phyloP scores from a whole-genome alignment of 2,888 invertebrate genomes.

The Tricholauxania praeusta region DNA sequence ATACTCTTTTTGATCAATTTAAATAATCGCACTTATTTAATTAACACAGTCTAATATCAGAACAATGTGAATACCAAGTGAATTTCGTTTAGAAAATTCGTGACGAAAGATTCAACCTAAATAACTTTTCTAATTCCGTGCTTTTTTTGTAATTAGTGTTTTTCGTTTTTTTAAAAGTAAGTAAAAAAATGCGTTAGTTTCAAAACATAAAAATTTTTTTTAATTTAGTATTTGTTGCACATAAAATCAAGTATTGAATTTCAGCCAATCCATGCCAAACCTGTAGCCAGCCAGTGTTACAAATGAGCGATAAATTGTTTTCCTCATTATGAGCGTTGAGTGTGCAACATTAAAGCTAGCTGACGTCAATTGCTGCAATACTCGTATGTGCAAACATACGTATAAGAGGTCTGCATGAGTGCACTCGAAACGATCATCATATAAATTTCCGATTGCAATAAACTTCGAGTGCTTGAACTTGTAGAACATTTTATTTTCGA shows the following conservation, averaged over 20 bases:
- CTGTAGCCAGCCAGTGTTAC: constrained; percentile 50
- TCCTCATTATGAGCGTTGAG: constrained; percentile 34
- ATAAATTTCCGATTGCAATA: too few species aligned
- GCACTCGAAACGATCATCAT: too few species aligned
- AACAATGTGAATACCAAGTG: constrained; percentile 46
- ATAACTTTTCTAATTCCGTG: constrained; percentile 2
- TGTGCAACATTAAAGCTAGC: neutral
- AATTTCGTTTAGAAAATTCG: too few species aligned
- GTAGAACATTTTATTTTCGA: too few species aligned
- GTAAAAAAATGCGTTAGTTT: constrained; percentile 55
- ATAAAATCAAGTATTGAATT: constrained; percentile 63
- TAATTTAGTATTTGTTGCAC: constrained; percentile 61
- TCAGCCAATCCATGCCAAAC: constrained; percentile 43
- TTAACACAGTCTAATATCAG: constrained; percentile 47
- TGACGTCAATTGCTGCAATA: constrained; percentile 18
- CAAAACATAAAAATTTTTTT: constrained; percentile 59
- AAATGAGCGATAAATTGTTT: constrained; percentile 63
- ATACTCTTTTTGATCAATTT: too few species aligned
- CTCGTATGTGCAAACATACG: too few species aligned
- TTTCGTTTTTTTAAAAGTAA: constrained; percentile 3
- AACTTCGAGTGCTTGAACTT: too few species aligned
- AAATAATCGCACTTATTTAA: constrained; percentile 28
- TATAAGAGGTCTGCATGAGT: too few species aligned
- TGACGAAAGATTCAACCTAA: neutral
- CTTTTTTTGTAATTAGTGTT: constrained; percentile 23